Evolutionary conservation across 2,797 vertebrate genomes (phyloP).

Genomic region (Taeniopygia guttata): DNA sequence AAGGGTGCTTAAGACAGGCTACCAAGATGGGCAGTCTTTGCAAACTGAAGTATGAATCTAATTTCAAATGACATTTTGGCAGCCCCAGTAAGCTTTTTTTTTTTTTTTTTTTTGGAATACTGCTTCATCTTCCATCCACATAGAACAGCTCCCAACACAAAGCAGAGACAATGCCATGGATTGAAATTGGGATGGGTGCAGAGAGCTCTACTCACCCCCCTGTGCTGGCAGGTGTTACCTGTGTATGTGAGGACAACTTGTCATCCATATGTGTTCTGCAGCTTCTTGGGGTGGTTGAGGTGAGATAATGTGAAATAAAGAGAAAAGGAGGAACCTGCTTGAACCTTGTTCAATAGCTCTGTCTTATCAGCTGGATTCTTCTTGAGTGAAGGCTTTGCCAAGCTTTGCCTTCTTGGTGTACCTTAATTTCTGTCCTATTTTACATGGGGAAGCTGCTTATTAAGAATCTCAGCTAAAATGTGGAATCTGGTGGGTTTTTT

Average conservation of each 20-base stretch:
- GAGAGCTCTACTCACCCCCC: background rate
- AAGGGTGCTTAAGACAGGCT: background rate
- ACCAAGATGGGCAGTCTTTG: background rate
- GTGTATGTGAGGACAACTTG: background rate
- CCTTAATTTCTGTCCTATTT: background rate
- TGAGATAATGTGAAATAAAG: background rate
- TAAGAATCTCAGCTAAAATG: background rate
- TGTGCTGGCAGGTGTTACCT: background rate
- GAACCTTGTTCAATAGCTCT: background rate
- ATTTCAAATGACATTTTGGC: constrained; percentile 15
- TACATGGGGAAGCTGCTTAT: background rate
- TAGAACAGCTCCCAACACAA: background rate
- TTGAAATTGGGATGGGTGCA: background rate
- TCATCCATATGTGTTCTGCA: background rate
- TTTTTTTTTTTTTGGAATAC: background rate
- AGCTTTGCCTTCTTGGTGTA: background rate
- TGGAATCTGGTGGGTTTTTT: background rate
- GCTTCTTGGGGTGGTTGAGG: background rate
- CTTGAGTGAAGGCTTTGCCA: background rate
- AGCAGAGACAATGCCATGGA: background rate
- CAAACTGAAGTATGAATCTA: background rate
- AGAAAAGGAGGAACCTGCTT: background rate
- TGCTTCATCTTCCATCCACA: background rate
- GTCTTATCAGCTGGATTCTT: background rate
- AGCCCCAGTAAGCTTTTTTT: background rate